A percentile compares a stretch with the other conserved stretches of the same genome.
Conservation (phyloP, 2,797 vertebrate genomes). For the Allobates femoralis region DNA sequence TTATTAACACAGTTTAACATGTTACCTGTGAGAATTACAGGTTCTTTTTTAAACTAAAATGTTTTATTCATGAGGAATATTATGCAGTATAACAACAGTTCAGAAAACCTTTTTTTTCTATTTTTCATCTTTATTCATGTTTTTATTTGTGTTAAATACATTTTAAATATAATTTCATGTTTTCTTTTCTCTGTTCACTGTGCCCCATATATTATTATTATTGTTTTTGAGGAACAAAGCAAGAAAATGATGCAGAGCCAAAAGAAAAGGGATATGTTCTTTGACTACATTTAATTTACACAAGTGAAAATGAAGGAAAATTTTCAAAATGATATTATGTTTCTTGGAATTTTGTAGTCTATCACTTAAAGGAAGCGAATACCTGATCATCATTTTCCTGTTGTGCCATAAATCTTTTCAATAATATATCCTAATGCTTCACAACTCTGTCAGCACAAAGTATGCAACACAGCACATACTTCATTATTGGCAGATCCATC, state of each 20-base stretch:
- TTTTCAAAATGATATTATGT: conserved; percentile 10
- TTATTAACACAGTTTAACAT: not conserved
- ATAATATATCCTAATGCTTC: conserved; percentile 36
- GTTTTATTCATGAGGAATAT: not conserved
- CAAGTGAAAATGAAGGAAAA: not conserved
- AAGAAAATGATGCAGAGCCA: not conserved
- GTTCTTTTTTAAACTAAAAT: not conserved
- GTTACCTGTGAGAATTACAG: not conserved
- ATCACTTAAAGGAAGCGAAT: conserved; percentile 15
- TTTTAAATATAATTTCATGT: not conserved
- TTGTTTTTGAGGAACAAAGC: not conserved
- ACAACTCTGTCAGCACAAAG: conserved; percentile 17
- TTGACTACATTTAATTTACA: not conserved
- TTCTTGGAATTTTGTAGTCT: conserved; percentile 15
- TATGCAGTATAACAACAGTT: not conserved
- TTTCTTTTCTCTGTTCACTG: not conserved
- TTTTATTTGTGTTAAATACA: conserved; percentile 4
- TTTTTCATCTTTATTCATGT: not conserved
- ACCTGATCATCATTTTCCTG: not conserved
- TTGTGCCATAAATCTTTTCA: conserved; percentile 35
- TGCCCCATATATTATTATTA: conserved; percentile 1
- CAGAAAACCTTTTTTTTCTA: not conserved
- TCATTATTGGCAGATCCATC: conserved; percentile 28
- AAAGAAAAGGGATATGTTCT: not conserved
- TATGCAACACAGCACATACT: conserved; percentile 25